Evolutionary conservation across 2,113 vertebrate species (phyloP).

Genomic region (Salvelinus fontinalis): DNA sequence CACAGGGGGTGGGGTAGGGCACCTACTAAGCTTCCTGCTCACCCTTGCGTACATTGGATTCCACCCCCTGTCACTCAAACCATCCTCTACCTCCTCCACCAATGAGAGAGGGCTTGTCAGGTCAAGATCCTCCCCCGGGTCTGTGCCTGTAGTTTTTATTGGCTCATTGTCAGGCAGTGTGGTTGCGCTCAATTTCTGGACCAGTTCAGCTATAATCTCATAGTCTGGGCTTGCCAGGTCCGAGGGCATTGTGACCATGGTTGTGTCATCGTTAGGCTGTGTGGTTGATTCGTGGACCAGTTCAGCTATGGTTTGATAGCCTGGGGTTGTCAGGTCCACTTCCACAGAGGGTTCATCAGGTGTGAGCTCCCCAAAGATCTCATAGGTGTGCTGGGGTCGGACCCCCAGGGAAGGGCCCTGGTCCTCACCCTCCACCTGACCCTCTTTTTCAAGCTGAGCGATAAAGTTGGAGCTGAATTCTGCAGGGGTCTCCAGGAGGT

Average conservation of each 20-base stretch:
- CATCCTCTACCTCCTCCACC: conserved; percentile 1
- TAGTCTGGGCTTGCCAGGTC: conserved; percentile 6
- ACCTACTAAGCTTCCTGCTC: conserved; percentile 39
- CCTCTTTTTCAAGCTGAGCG: neutral
- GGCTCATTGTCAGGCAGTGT: conserved; percentile 1
- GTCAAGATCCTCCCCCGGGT: neutral
- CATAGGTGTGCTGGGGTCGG: conserved; percentile 5
- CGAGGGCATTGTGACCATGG: too few species aligned
- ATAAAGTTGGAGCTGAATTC: neutral
- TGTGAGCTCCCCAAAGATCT: conserved; percentile 4
- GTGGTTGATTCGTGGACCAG: conserved; percentile 1
- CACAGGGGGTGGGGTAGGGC: neutral
- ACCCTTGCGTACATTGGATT: conserved; percentile 35
- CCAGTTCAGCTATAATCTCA: conserved; percentile 12
- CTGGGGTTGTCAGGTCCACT: conserved; percentile 4
- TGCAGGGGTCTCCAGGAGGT: neutral
- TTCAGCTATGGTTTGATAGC: conserved; percentile 8
- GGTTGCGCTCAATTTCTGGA: neutral
- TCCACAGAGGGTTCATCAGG: neutral
- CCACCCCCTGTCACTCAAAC: conserved; percentile 2
- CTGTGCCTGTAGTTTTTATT: neutral
- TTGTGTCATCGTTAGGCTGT: neutral
- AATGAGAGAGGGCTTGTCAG: neutral
- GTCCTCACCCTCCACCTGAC: neutral
- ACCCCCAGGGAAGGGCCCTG: neutral